phyloP scores from a whole-genome alignment of 2,797 vertebrate genomes.

The Parambassis ranga region DNA sequence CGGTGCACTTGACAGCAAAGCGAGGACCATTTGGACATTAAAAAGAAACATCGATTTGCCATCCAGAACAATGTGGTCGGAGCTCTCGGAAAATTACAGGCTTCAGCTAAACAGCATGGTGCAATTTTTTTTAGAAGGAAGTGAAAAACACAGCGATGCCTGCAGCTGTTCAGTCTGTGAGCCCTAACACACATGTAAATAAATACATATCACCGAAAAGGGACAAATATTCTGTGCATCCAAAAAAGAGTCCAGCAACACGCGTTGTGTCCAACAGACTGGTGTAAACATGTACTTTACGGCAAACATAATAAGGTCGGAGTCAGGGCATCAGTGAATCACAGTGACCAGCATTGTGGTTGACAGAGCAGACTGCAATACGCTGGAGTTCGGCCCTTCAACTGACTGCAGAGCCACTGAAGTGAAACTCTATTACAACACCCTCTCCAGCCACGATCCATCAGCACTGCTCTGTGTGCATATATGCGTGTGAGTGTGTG shows the following conservation, averaged over 20 bases:
- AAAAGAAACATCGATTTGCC: slow-evolving; percentile 49
- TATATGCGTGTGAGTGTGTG: not conserved
- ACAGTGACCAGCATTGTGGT: slow-evolving; percentile 57
- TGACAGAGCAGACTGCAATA: slow-evolving; percentile 60
- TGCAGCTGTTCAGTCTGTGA: slow-evolving; percentile 45
- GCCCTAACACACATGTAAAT: not conserved
- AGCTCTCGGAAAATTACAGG: slow-evolving; percentile 36
- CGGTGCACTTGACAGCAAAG: slow-evolving; percentile 46
- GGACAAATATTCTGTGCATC: not conserved
- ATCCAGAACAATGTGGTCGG: slow-evolving; percentile 22
- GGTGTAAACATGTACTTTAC: not conserved
- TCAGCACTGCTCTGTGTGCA: slow-evolving; percentile 41
- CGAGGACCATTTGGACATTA: slow-evolving; percentile 34
- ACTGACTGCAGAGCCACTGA: slow-evolving; percentile 68
- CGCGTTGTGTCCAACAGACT: no score
- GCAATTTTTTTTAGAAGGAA: slow-evolving; percentile 41
- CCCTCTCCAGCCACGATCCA: slow-evolving; percentile 62
- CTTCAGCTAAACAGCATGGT: slow-evolving; percentile 30
- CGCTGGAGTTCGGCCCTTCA: slow-evolving; percentile 60
- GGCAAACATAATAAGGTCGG: slow-evolving; percentile 31
- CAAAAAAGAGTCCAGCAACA: no score
- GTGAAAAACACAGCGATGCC: slow-evolving; percentile 30
- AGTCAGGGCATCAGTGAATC: slow-evolving; percentile 61
- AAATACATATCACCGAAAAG: slow-evolving; percentile 8
- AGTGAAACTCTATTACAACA: slow-evolving; percentile 79